A percentile compares a stretch with the other conserved stretches of the same genome.
phyloP scores from a whole-genome alignment of 2,797 vertebrate genomes.

The Columba guinea region DNA sequence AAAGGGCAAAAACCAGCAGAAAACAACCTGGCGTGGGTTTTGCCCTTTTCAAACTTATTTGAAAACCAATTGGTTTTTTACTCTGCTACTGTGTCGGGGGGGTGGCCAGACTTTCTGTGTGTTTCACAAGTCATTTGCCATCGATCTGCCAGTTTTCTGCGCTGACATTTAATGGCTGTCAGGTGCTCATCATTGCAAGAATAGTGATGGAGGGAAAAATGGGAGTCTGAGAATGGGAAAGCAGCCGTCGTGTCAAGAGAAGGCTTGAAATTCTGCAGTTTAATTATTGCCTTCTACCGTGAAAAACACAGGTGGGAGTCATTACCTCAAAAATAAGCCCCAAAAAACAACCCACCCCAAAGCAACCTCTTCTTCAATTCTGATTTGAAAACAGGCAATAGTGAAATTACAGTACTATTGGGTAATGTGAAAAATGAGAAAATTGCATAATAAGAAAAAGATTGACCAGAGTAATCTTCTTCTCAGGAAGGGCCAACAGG shows the following conservation, averaged over 20 bases:
- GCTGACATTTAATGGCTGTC: constrained; percentile 20
- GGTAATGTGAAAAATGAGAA: not conserved
- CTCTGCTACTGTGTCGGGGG: not conserved
- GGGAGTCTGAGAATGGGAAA: not conserved
- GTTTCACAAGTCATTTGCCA: not conserved
- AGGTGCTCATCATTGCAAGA: constrained; percentile 1
- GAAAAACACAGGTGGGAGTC: constrained; percentile 46
- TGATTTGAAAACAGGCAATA: not conserved
- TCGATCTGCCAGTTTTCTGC: not conserved
- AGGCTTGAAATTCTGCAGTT: not conserved
- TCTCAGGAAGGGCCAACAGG: not conserved
- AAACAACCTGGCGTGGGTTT: not conserved
- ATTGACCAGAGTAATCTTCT: not conserved
- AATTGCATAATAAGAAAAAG: not conserved
- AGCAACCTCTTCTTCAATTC: not conserved
- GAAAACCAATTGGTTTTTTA: not conserved
- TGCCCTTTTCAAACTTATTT: not conserved
- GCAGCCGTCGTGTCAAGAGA: constrained; percentile 10
- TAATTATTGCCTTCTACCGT: constrained; percentile 40
- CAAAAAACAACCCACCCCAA: not conserved
- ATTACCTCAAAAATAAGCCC: constrained; percentile 9
- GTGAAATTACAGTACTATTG: not conserved
- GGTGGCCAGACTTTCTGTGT: not conserved
- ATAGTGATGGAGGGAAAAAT: not conserved
- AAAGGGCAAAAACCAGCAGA: not conserved